These are phyloP conservation scores for Hedychridium roseum DNA, from an alignment of 2,888 invertebrate genomes.

Conservation along the genomic window DNA sequence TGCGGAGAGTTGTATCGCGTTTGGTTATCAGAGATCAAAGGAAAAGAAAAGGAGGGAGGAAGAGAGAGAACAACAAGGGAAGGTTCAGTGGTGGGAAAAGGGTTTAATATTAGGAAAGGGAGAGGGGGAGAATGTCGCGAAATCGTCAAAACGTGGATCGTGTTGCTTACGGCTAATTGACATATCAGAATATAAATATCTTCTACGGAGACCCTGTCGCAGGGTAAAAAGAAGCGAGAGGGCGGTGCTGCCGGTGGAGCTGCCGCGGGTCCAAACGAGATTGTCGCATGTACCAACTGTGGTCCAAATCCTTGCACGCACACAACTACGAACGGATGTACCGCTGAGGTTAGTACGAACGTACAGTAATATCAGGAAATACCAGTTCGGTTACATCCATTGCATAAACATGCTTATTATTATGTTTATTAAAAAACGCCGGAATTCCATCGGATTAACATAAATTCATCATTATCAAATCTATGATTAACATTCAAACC, in stretches of 20 bases:
- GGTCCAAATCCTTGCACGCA: slow-evolving; percentile 85
- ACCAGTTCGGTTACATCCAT: too few species aligned
- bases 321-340: slow-evolving; percentile 87
- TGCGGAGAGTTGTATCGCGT: too few species aligned
- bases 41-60: too few species aligned
- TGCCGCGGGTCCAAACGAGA: slow-evolving; percentile 76
- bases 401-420: too few species aligned
- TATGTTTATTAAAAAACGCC: too few species aligned
- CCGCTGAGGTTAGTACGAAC: slow-evolving; percentile 76
- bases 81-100: too few species aligned
- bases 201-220: slow-evolving; percentile 63
- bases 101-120: slow-evolving; percentile 1
- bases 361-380: too few species aligned
- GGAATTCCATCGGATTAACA: too few species aligned
- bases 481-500: too few species aligned
- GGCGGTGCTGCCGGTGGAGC: slow-evolving; percentile 59
- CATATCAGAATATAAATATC: slow-evolving; percentile 45
- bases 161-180: slow-evolving; percentile 28
- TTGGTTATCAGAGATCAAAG: too few species aligned
- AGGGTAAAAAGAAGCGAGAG: slow-evolving; percentile 88
- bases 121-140: slow-evolving; percentile 20
- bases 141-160: slow-evolving; percentile 50
- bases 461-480: too few species aligned
- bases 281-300: slow-evolving; percentile 85
- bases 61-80: too few species aligned